phyloP scores from a whole-genome alignment of 2,797 vertebrate species.

The Philypnodon macrostomus region DNA sequence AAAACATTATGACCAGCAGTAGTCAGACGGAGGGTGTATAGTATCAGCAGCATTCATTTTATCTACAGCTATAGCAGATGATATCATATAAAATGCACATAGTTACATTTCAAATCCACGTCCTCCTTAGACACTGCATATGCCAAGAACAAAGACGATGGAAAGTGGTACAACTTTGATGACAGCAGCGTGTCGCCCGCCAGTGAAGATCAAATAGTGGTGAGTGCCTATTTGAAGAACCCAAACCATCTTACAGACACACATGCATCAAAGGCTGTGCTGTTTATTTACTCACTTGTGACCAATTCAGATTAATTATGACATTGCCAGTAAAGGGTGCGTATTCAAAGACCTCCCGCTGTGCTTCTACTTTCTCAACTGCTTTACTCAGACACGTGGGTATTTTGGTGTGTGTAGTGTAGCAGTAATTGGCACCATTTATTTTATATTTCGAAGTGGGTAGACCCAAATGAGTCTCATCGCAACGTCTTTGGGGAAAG shows the following conservation, averaged over 20 bases:
- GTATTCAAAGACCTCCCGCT: constrained; percentile 2
- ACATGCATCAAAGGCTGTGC: constrained; percentile 7
- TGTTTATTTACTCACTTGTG: constrained; percentile 8
- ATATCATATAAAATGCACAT: no score
- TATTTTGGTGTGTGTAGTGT: neutral
- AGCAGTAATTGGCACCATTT: constrained; percentile 6
- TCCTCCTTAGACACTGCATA: constrained; percentile 88
- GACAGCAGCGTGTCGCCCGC: constrained; percentile 94
- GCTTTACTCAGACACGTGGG: neutral
- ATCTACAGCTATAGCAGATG: neutral
- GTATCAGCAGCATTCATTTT: no score
- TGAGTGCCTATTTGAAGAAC: constrained; percentile 69
- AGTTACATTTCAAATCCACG: neutral
- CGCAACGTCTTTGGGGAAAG: no score
- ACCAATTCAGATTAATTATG: constrained; percentile 12
- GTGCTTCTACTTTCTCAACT: neutral
- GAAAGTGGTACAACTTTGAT: constrained; percentile 97
- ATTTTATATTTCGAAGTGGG: no score
- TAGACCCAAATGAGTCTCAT: no score
- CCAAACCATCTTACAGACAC: neutral
- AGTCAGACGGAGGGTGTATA: no score
- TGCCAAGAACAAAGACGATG: constrained; percentile 94
- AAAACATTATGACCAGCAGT: no score
- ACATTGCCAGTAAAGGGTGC: constrained; percentile 4
- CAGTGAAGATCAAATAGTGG: constrained; percentile 95